phyloP scores from a whole-genome alignment of 2,797 vertebrate species.

The Taenioides sp. region DNA sequence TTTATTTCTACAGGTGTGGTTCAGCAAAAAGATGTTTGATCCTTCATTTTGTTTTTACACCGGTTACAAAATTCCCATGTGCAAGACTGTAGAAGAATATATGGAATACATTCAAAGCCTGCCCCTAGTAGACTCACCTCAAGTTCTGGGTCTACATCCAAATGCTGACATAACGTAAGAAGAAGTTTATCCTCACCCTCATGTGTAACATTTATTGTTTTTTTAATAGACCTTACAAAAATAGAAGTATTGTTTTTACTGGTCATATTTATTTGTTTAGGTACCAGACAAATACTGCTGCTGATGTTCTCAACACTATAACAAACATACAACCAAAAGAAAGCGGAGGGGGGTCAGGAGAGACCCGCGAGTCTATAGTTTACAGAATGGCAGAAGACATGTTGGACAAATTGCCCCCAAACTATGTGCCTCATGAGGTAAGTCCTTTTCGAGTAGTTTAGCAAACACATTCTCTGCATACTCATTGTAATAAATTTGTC shows the following conservation, averaged over 20 bases:
- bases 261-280: neutral
- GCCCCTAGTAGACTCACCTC: conserved; percentile 89
- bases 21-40: conserved; percentile 89
- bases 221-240: no score
- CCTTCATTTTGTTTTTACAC: conserved; percentile 89
- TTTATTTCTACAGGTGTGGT: conserved; percentile 83
- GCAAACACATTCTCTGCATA: no score
- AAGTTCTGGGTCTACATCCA: conserved; percentile 95
- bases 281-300: conserved; percentile 92
- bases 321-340: conserved; percentile 94
- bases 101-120: conserved; percentile 89
- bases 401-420: conserved; percentile 89
- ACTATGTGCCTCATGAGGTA: conserved; percentile 90
- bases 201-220: neutral
- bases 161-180: conserved; percentile 88
- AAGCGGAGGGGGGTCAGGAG: conserved; percentile 84
- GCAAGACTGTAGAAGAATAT: conserved; percentile 85
- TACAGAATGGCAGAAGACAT: conserved; percentile 89
- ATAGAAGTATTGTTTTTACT: no score
- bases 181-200: neutral
- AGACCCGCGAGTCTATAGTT: conserved; percentile 88
- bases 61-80: conserved; percentile 89
- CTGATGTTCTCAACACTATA: conserved; percentile 88
- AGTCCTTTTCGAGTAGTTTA: conserved; percentile 24
- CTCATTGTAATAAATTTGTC: no score